phyloP scores from a whole-genome alignment of 2,797 vertebrate species.

The Parotocinclus haroldoi region DNA sequence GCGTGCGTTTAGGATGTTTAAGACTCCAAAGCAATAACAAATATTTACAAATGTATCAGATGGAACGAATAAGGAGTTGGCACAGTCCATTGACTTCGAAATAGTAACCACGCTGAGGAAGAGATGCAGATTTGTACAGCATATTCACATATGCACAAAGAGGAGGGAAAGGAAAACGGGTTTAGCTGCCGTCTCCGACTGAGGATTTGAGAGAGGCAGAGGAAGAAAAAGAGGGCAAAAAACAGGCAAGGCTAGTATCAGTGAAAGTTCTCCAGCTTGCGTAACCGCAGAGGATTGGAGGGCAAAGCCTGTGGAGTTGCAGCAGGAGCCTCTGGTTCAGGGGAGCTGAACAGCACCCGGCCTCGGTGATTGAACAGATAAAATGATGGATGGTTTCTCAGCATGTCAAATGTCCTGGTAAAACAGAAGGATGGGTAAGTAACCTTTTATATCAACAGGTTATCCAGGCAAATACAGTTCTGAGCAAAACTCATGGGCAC shows the following conservation, averaged over 20 bases:
- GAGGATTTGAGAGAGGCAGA: conserved; percentile 73
- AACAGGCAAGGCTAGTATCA: conserved; percentile 76
- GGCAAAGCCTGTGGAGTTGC: conserved; percentile 79
- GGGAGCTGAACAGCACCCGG: conserved; percentile 82
- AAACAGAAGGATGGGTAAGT: conserved; percentile 12
- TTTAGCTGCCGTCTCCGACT: conserved; percentile 65
- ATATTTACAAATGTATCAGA: conserved; percentile 66
- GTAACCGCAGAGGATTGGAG: conserved; percentile 86
- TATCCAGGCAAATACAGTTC: no score
- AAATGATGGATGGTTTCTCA: conserved; percentile 97
- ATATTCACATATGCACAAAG: conserved; percentile 73
- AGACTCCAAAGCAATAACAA: conserved; percentile 65
- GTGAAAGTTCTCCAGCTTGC: conserved; percentile 91
- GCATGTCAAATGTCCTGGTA: conserved; percentile 91
- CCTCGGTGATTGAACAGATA: conserved; percentile 98
- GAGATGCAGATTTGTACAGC: conserved; percentile 64
- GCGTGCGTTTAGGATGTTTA: conserved; percentile 56
- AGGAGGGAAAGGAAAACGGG: conserved; percentile 72
- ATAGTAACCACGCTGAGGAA: conserved; percentile 58
- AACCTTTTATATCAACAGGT: neutral
- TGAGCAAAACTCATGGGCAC: no score
- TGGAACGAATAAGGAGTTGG: conserved; percentile 60
- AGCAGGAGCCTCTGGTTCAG: conserved; percentile 74
- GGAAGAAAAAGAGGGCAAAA: conserved; percentile 55
- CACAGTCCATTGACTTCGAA: conserved; percentile 67